phyloP scores from a whole-genome alignment of 2,888 invertebrate species.

The Aphodius sticticus region DNA sequence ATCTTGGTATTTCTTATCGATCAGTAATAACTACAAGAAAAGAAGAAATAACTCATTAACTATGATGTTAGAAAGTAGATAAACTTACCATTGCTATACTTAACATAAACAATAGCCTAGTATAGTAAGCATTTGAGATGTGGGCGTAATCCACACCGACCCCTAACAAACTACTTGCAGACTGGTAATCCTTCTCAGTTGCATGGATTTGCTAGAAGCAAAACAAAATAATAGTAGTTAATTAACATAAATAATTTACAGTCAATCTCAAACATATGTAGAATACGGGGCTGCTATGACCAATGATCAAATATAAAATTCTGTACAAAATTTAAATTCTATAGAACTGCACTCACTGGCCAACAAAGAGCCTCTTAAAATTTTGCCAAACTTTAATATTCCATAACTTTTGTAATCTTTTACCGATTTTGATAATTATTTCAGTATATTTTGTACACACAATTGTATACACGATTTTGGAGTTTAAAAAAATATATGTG shows the following conservation, averaged over 20 bases:
- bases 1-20: constrained; percentile 92
- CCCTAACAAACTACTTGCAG: constrained; percentile 88
- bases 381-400: too few species aligned
- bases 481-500: too few species aligned
- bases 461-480: too few species aligned
- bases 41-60: constrained; percentile 9
- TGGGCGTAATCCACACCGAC: constrained; percentile 97
- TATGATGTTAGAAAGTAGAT: background rate
- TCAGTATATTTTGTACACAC: too few species aligned
- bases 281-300: too few species aligned
- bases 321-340: too few species aligned
- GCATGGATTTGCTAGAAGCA: constrained; percentile 89
- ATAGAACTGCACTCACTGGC: too few species aligned
- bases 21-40: constrained; percentile 79
- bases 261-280: background rate
- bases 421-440: too few species aligned
- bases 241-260: background rate
- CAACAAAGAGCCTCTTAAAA: too few species aligned
- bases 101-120: constrained; percentile 90
- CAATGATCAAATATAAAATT: too few species aligned
- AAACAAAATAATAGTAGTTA: constrained; percentile 16
- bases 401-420: too few species aligned
- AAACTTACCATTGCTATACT: constrained; percentile 90
- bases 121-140: constrained; percentile 89
- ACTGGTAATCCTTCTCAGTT: constrained; percentile 88